Conservation (phyloP, 2,797 vertebrate species). For the Arrhamphus sclerolepis region DNA sequence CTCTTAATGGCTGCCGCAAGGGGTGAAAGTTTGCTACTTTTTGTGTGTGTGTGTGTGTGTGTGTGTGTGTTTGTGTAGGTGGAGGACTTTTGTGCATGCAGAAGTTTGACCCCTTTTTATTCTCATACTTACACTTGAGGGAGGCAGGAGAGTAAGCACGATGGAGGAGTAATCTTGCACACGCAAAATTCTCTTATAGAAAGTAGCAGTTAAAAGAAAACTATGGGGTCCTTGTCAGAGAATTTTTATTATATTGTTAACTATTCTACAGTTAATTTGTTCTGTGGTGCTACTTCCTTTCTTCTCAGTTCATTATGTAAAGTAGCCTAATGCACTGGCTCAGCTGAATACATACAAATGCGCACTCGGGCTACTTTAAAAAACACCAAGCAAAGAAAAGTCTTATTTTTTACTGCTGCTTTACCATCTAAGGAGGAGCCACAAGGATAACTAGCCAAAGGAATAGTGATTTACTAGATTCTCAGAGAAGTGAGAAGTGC, state of each 20-base stretch:
- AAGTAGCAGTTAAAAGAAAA: conserved; percentile 32
- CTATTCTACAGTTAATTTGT: conserved; percentile 31
- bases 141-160: conserved; percentile 29
- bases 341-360: conserved; percentile 66
- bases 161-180: conserved; percentile 15
- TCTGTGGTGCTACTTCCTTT: conserved; percentile 33
- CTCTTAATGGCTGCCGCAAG: conserved; percentile 71
- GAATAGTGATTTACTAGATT: conserved; percentile 70
- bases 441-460: conserved; percentile 73
- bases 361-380: conserved; percentile 55
- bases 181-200: conserved; percentile 13
- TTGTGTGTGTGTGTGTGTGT: conserved; percentile 38
- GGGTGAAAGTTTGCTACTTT: conserved; percentile 71
- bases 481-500: too few species aligned
- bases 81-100: conserved; percentile 47
- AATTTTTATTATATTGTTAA: conserved; percentile 38
- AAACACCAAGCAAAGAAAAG: conserved; percentile 58
- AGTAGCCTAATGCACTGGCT: conserved; percentile 48
- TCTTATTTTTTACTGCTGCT: conserved; percentile 54
- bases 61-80: conserved; percentile 1
- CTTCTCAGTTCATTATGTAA: conserved; percentile 51
- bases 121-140: conserved; percentile 30
- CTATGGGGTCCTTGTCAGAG: conserved; percentile 20
- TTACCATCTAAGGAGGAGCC: conserved; percentile 55
- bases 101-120: not conserved